Evolutionary conservation across 2,797 vertebrate genomes (phyloP).

Genomic region (Lacerta viridis): DNA sequence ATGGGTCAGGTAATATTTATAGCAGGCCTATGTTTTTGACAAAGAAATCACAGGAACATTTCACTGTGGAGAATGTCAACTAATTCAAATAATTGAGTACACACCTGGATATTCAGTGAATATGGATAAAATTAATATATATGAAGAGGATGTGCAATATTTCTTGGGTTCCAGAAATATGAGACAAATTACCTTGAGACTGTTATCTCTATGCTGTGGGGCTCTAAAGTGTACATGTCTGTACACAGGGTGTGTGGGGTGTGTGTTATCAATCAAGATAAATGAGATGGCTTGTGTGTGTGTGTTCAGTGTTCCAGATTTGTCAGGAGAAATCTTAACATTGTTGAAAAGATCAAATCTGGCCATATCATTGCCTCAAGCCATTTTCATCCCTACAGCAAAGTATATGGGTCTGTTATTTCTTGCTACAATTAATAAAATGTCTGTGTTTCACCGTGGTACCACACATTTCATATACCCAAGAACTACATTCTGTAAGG

Average conservation of each 20-base stretch:
- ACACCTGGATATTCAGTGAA: background rate
- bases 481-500: background rate
- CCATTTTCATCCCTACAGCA: conserved; percentile 2
- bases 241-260: background rate
- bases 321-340: background rate
- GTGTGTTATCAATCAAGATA: conserved; percentile 5
- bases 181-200: background rate
- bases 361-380: background rate
- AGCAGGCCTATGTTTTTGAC: background rate
- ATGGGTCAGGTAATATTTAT: background rate
- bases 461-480: background rate
- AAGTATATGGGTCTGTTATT: background rate
- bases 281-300: background rate
- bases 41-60: background rate
- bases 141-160: background rate
- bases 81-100: background rate
- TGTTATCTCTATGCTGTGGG: background rate
- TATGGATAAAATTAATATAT: background rate
- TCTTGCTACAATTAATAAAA: background rate
- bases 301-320: background rate
- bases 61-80: background rate
- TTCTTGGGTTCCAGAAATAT: background rate
- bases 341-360: conserved; percentile 25
- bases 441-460: background rate
- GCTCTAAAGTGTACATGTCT: background rate